These are phyloP conservation scores for Tichodroma muraria DNA, from an alignment of 2,113 vertebrate genomes.

Conservation along the genomic window DNA sequence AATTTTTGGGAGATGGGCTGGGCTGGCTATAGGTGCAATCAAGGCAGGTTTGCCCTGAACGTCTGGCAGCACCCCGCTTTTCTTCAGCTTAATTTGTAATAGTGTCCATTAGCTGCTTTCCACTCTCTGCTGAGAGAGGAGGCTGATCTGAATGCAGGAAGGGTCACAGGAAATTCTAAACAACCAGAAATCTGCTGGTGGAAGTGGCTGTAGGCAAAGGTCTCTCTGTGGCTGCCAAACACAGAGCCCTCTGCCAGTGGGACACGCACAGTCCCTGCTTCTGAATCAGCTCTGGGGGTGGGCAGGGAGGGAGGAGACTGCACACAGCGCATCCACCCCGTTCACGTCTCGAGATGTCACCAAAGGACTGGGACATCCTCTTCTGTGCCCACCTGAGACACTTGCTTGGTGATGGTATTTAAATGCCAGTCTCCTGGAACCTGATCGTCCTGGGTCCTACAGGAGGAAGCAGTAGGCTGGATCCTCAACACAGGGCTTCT, in stretches of 20 bases:
- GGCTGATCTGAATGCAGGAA: neutral
- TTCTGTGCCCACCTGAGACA: neutral
- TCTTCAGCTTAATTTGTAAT: neutral
- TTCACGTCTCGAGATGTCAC: neutral
- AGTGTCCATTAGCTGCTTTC: neutral
- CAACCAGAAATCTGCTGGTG: neutral
- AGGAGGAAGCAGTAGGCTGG: neutral
- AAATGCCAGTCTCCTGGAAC: neutral
- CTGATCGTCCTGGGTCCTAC: accelerated
- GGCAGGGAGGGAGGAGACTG: neutral
- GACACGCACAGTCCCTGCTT: neutral
- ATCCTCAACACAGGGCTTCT: neutral
- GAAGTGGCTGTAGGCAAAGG: neutral
- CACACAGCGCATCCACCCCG: accelerated
- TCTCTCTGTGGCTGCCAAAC: neutral
- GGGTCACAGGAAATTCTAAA: neutral
- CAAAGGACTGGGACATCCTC: neutral
- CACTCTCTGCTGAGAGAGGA: neutral
- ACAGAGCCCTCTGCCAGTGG: neutral
- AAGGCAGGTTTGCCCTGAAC: neutral
- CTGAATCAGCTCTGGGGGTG: neutral
- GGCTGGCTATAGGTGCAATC: neutral
- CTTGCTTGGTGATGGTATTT: neutral
- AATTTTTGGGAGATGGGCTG: neutral
- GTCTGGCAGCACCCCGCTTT: neutral